phyloP scores from a whole-genome alignment of 2,797 vertebrate genomes.

The Balearica regulorum region DNA sequence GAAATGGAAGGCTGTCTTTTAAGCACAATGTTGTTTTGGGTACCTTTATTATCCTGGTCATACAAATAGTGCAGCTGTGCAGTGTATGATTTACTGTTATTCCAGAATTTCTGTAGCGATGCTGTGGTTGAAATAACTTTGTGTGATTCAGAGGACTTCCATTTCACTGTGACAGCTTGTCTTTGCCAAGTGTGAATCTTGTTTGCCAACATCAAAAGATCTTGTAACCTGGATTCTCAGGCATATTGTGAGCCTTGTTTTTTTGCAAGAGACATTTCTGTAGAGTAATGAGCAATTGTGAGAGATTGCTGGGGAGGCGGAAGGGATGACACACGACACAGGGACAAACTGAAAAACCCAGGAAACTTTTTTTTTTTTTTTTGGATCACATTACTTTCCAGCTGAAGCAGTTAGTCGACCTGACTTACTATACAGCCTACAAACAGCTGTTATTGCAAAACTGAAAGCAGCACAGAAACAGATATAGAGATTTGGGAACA shows the following conservation, averaged over 20 bases:
- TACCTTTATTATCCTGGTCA: neutral
- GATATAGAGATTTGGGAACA: neutral
- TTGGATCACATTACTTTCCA: neutral
- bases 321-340: too few relatives aligned
- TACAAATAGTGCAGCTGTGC: neutral
- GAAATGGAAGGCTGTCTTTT: neutral
- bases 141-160: neutral
- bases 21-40: neutral
- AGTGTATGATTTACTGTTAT: neutral
- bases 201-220: neutral
- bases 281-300: too few relatives aligned
- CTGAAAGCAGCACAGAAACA: neutral
- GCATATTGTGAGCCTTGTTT: neutral
- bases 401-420: neutral
- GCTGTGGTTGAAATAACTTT: neutral
- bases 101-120: neutral
- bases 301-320: too few relatives aligned
- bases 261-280: neutral
- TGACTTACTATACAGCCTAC: neutral
- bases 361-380: neutral
- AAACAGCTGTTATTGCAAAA: neutral
- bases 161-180: neutral
- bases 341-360: too few relatives aligned
- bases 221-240: neutral
- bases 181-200: neutral